Evolutionary conservation across 1,140 invertebrate species (phyloP).

Genomic region (Drosophila lini): DNA sequence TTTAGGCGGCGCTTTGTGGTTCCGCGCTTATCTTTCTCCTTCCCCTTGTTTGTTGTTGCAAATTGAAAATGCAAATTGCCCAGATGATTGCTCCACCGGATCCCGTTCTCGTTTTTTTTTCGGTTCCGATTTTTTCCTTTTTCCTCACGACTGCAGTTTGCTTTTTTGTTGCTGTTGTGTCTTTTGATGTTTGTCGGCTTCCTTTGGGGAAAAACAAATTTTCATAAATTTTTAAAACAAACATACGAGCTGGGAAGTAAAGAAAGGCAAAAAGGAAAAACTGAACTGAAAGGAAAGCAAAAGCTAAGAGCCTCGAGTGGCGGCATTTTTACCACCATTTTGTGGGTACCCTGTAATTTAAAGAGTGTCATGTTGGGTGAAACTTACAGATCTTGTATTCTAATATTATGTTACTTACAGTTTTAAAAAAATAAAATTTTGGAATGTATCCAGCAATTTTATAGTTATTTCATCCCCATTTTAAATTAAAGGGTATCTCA

Average conservation of each 20-base stretch:
- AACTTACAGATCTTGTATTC: background rate
- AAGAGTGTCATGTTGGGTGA: too few species aligned
- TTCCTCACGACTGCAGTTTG: slow-evolving; percentile 39
- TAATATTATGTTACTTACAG: background rate
- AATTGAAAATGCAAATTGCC: slow-evolving; percentile 82
- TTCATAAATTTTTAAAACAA: slow-evolving; percentile 83
- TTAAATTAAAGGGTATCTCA: slow-evolving; percentile 27
- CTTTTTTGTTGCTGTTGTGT: slow-evolving; percentile 39
- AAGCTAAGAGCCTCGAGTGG: slow-evolving; percentile 21
- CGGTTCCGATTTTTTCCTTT: slow-evolving; percentile 15
- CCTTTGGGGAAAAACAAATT: slow-evolving; percentile 74
- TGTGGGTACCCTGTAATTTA: slow-evolving; percentile 34
- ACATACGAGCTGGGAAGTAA: slow-evolving; percentile 43
- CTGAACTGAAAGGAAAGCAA: slow-evolving; percentile 43
- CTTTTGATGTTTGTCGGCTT: slow-evolving; percentile 70
- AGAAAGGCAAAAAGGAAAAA: slow-evolving; percentile 20
- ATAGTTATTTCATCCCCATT: too few species aligned
- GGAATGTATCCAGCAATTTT: too few species aligned
- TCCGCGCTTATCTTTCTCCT: slow-evolving; percentile 19
- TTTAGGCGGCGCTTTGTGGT: slow-evolving; percentile 57
- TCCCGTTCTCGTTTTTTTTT: slow-evolving; percentile 43
- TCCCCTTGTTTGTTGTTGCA: slow-evolving; percentile 73
- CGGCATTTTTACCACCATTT: slow-evolving; percentile 69
- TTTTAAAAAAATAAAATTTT: background rate
- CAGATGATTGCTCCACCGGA: slow-evolving; percentile 57